These are phyloP conservation scores for Rutpela maculata DNA, from an alignment of 2,888 invertebrate genomes.

Conservation along the genomic window DNA sequence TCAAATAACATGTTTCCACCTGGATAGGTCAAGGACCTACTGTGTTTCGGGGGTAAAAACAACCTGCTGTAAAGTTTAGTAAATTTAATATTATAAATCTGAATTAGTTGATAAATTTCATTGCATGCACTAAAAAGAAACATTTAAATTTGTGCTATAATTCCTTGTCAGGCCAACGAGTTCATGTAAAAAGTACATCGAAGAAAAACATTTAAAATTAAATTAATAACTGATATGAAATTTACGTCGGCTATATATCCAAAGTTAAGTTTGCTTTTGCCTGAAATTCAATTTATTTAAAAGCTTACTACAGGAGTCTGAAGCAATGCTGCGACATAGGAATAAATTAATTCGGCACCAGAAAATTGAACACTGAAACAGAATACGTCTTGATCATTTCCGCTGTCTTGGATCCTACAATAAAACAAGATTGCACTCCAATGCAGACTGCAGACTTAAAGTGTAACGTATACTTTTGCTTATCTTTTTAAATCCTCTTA, in stretches of 20 bases:
- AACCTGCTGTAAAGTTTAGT: no score
- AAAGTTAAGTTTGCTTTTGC: not conserved
- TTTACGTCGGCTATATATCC: not conserved
- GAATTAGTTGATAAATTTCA: no score
- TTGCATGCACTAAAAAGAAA: no score
- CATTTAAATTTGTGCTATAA: no score
- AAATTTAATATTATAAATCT: no score
- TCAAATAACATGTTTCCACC: no score
- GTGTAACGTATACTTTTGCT: constrained; percentile 1
- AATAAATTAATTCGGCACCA: constrained; percentile 1
- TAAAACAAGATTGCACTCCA: not conserved
- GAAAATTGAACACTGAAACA: not conserved
- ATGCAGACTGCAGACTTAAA: not conserved
- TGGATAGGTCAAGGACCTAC: no score
- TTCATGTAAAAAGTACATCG: no score
- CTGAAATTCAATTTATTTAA: not conserved
- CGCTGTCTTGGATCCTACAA: not conserved
- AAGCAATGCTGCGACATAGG: not conserved
- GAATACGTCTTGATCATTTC: not conserved
- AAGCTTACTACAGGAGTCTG: not conserved
- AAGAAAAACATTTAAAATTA: not conserved
- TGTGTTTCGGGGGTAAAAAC: no score
- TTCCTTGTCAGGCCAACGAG: no score
- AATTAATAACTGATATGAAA: not conserved
- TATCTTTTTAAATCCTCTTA: not conserved